Conservation (phyloP, 2,113 vertebrate genomes). For the Glaucomys volans region DNA sequence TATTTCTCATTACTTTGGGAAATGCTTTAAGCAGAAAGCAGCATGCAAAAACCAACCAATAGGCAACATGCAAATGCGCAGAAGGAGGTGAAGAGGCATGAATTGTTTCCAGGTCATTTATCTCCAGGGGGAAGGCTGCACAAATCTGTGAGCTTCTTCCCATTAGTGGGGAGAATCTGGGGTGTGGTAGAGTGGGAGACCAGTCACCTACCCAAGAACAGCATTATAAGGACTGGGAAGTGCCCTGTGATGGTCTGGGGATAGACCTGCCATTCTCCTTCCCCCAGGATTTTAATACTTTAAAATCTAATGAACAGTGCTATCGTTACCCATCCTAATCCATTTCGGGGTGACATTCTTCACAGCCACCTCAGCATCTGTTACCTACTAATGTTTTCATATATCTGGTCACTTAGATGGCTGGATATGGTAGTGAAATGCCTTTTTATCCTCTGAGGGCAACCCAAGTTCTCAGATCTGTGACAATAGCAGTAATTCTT, state of each 20-base stretch:
- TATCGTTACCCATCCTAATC: neutral
- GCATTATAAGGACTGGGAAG: neutral
- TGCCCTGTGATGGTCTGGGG: neutral
- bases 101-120: neutral
- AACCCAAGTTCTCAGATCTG: neutral
- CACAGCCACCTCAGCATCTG: neutral
- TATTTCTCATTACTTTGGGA: constrained; percentile 37
- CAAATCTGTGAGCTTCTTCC: neutral
- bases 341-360: neutral
- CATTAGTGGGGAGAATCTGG: neutral
- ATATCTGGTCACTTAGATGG: neutral
- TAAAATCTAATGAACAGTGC: neutral
- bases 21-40: neutral
- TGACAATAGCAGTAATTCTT: neutral
- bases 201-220: neutral
- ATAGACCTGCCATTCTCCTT: neutral
- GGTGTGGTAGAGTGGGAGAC: neutral
- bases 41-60: neutral
- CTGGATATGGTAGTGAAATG: neutral
- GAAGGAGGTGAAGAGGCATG: neutral
- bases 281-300: neutral
- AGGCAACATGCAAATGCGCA: neutral
- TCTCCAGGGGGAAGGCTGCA: neutral
- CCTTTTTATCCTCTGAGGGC: neutral
- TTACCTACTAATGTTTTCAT: no score